phyloP scores from a whole-genome alignment of 2,888 invertebrate species.

The Mesorhabditis sp. region DNA sequence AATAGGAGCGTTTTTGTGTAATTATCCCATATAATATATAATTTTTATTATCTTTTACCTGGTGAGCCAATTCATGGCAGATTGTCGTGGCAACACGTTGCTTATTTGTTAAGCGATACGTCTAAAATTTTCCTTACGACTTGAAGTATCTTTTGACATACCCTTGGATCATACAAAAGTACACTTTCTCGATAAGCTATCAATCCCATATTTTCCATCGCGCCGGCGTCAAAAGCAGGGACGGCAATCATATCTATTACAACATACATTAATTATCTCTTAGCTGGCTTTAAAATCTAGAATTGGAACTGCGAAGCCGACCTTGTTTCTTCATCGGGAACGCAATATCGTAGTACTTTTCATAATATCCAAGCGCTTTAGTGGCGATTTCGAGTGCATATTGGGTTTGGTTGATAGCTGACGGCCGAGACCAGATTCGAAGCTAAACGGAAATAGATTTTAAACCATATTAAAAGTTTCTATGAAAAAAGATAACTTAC shows the following conservation, averaged over 20 bases:
- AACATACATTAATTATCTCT: not conserved
- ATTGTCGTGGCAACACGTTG: not conserved
- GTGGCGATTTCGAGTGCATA: not conserved
- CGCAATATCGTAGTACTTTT: not conserved
- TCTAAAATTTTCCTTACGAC: not conserved
- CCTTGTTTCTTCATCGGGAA: not conserved
- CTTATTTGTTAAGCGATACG: not conserved
- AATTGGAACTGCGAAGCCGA: not conserved
- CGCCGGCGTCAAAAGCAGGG: slow-evolving; percentile 81
- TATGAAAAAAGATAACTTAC: slow-evolving; percentile 63
- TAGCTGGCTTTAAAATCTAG: not conserved
- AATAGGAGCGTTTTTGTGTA: not conserved
- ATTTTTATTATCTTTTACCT: not conserved
- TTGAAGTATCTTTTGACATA: not conserved
- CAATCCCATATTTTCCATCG: slow-evolving; percentile 90
- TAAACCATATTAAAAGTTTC: not conserved
- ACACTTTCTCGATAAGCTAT: slow-evolving; percentile 70
- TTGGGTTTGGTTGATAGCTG: not conserved
- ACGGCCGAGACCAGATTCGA: not conserved
- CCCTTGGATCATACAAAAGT: slow-evolving; percentile 12
- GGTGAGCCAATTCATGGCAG: not conserved
- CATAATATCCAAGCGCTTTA: not conserved
- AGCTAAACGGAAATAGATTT: not conserved
- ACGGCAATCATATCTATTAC: slow-evolving; percentile 72
- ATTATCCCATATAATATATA: not conserved